These are phyloP conservation scores for Erinaceus europaeus DNA, from an alignment of 2,113 vertebrate species.

Conservation along the genomic window DNA sequence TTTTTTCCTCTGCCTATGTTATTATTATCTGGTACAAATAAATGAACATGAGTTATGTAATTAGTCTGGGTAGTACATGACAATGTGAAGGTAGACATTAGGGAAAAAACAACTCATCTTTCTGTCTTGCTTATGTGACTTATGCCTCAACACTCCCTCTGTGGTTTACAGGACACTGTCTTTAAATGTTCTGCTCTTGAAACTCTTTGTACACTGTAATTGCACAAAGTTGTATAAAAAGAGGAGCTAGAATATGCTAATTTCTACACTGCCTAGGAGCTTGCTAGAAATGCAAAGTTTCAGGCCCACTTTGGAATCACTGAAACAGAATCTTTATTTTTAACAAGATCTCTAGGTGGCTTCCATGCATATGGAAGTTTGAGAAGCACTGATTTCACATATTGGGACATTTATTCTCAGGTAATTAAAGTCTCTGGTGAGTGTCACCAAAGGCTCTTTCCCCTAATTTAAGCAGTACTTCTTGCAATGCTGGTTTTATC, in stretches of 20 bases:
- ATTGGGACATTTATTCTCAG: slow-evolving; percentile 37
- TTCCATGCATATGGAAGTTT: not conserved
- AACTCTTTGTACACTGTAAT: not conserved
- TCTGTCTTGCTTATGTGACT: not conserved
- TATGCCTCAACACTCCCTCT: not conserved
- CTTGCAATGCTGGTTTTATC: slow-evolving; percentile 43
- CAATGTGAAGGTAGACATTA: not conserved
- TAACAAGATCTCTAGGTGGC: slow-evolving; percentile 15
- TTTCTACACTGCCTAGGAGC: not conserved
- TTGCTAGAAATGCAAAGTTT: slow-evolving; percentile 27
- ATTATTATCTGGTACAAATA: not conserved
- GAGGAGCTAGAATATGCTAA: not conserved
- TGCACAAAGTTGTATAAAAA: not conserved
- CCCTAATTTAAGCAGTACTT: slow-evolving; percentile 43
- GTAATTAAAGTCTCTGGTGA: slow-evolving; percentile 61
- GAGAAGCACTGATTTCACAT: slow-evolving; percentile 26
- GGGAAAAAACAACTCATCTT: not conserved
- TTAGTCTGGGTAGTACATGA: not conserved
- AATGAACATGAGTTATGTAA: not conserved
- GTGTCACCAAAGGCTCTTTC: slow-evolving; percentile 35
- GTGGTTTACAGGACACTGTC: not conserved
- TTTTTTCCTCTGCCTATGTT: not conserved
- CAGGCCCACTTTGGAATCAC: not conserved
- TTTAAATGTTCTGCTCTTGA: not conserved
- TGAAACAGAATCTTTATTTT: slow-evolving; percentile 24